These are phyloP conservation scores for Drosophila kurseongensis DNA, from an alignment of 1,140 invertebrate genomes.

Conservation along the genomic window DNA sequence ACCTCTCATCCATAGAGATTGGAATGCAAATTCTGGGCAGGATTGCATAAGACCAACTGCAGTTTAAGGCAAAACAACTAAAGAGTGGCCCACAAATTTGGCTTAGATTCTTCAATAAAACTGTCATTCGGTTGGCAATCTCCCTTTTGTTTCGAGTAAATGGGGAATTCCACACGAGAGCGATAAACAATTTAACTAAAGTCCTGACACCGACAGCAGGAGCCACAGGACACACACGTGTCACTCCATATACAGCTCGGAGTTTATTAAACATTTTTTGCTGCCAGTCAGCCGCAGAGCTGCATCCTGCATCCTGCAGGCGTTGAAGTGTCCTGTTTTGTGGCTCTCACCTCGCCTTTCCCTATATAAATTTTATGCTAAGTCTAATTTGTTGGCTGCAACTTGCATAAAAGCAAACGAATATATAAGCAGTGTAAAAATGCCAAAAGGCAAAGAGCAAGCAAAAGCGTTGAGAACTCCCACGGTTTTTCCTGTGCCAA, in stretches of 20 bases:
- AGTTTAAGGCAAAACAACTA: neutral
- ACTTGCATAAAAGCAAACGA: constrained; percentile 4
- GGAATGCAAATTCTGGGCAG: constrained; percentile 6
- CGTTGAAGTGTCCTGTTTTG: constrained; percentile 24
- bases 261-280: constrained; percentile 50
- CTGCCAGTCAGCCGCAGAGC: constrained; percentile 22
- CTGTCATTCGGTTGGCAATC: constrained; percentile 4
- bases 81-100: constrained; percentile 26
- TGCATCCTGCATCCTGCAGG: constrained; percentile 10
- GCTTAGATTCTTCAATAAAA: constrained; percentile 39
- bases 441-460: constrained; percentile 6
- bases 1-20: neutral
- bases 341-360: constrained; percentile 5
- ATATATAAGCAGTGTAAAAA: neutral
- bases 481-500: constrained; percentile 1
- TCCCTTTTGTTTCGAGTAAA: constrained; percentile 1
- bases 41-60: neutral
- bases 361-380: constrained; percentile 32
- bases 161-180: constrained; percentile 15
- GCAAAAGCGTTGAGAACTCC: constrained; percentile 11
- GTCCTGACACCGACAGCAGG: constrained; percentile 12
- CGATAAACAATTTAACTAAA: constrained; percentile 46
- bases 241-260: constrained; percentile 4
- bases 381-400: constrained; percentile 55
- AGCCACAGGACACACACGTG: constrained; percentile 15